These are phyloP conservation scores for Drosophila bocki DNA, from an alignment of 1,140 invertebrate genomes.

Conservation along the genomic window DNA sequence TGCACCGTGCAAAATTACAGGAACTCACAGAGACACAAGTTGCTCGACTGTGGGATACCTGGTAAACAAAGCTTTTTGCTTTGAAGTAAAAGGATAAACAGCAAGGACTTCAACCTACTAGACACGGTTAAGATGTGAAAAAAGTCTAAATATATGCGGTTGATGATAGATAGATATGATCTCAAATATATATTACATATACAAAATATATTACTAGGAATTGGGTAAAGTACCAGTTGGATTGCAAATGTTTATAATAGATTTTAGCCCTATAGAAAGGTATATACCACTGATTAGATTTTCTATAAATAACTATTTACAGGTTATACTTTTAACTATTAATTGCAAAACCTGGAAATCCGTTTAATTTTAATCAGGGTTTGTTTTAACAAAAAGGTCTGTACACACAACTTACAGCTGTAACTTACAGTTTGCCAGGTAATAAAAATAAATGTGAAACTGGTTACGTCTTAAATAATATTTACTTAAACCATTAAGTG, in stretches of 20 bases:
- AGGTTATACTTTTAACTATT: not conserved
- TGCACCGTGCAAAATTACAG: conserved; percentile 7
- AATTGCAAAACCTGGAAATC: not conserved
- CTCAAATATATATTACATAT: not conserved
- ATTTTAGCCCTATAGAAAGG: not conserved
- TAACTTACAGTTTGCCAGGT: not conserved
- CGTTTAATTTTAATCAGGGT: not conserved
- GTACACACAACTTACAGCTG: not conserved
- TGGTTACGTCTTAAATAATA: not conserved
- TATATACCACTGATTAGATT: no score
- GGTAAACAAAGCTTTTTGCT: not conserved
- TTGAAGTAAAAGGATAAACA: not conserved
- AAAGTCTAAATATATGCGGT: no score
- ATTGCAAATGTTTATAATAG: not conserved
- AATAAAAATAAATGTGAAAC: not conserved
- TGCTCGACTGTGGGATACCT: not conserved
- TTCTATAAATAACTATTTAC: not conserved
- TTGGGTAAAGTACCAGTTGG: not conserved
- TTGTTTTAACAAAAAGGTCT: not conserved
- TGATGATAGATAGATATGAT: no score
- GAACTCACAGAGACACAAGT: not conserved
- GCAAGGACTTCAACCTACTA: not conserved
- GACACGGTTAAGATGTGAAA: no score
- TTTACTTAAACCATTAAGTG: not conserved
- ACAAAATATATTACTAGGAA: not conserved